A percentile compares a stretch with the other conserved stretches of the same genome.
These are phyloP conservation scores for Parasteatoda tepidariorum DNA, from an alignment of 1,140 invertebrate genomes.

Conservation along the genomic window DNA sequence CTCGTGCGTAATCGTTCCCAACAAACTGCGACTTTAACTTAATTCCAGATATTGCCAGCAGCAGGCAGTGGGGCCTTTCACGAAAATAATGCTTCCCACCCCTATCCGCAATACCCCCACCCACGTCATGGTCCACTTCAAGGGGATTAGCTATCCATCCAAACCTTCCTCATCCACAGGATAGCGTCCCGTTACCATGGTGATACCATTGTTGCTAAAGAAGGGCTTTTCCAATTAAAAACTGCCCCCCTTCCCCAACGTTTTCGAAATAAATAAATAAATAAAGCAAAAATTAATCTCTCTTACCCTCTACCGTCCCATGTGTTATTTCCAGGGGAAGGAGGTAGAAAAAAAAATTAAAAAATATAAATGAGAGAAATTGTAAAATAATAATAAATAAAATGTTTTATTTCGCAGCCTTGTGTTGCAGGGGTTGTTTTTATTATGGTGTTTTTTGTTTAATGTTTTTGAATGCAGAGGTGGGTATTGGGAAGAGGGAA, in stretches of 20 bases:
- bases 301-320: background rate
- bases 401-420: background rate
- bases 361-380: background rate
- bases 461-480: background rate
- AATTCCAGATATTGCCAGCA: background rate
- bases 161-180: slow-evolving; percentile 8
- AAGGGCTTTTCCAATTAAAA: slow-evolving; percentile 54
- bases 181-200: slow-evolving; percentile 17
- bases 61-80: slow-evolving; percentile 22
- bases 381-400: background rate
- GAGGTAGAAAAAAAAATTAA: background rate
- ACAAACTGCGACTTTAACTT: background rate
- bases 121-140: slow-evolving; percentile 47
- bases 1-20: background rate
- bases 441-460: slow-evolving; percentile 36
- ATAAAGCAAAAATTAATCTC: slow-evolving; percentile 49
- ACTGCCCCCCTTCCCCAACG: slow-evolving; percentile 10
- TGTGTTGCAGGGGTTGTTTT: slow-evolving; percentile 13
- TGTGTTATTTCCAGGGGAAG: background rate
- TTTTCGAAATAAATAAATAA: slow-evolving; percentile 44
- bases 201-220: slow-evolving; percentile 34
- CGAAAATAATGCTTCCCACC: background rate
- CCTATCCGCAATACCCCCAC: background rate
- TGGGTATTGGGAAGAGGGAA: background rate
- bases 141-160: slow-evolving; percentile 29